Percentiles rank a stretch among this genome's conserved stretches.
phyloP scores from a whole-genome alignment of 2,888 invertebrate species.

The Trachelus stipa region DNA sequence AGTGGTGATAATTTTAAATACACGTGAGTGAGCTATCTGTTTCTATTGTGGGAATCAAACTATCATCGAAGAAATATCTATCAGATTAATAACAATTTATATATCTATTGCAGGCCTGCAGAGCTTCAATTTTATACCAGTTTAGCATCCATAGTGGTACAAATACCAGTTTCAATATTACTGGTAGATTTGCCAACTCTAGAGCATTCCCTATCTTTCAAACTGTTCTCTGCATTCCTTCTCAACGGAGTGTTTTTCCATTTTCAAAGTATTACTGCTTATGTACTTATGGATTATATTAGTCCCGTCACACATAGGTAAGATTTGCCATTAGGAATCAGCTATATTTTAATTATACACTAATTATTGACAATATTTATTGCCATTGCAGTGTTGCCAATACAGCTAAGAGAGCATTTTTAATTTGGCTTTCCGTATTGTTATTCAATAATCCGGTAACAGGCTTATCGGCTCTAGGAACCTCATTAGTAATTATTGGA shows the following conservation, averaged over 20 bases:
- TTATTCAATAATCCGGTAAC: slow-evolving; percentile 82
- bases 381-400: slow-evolving; percentile 76
- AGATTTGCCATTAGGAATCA: slow-evolving; percentile 35
- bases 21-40: slow-evolving; percentile 71
- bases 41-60: not conserved
- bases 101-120: slow-evolving; percentile 72
- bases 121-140: slow-evolving; percentile 85
- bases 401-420: slow-evolving; percentile 81
- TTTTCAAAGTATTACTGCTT: slow-evolving; percentile 83
- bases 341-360: slow-evolving; percentile 3
- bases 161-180: slow-evolving; percentile 77
- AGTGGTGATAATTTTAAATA: slow-evolving; percentile 80
- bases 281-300: slow-evolving; percentile 83
- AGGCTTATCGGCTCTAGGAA: slow-evolving; percentile 78
- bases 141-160: slow-evolving; percentile 78
- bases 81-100: not conserved
- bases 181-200: slow-evolving; percentile 73
- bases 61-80: not conserved
- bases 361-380: slow-evolving; percentile 12
- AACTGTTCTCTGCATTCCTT: slow-evolving; percentile 71
- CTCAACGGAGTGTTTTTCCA: slow-evolving; percentile 83
- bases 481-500: slow-evolving; percentile 77
- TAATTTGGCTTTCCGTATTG: slow-evolving; percentile 82
- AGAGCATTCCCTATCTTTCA: slow-evolving; percentile 67
- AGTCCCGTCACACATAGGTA: slow-evolving; percentile 84